These are phyloP conservation scores for Helobdella robusta DNA, from an alignment of 2,888 invertebrate genomes.

Conservation along the genomic window DNA sequence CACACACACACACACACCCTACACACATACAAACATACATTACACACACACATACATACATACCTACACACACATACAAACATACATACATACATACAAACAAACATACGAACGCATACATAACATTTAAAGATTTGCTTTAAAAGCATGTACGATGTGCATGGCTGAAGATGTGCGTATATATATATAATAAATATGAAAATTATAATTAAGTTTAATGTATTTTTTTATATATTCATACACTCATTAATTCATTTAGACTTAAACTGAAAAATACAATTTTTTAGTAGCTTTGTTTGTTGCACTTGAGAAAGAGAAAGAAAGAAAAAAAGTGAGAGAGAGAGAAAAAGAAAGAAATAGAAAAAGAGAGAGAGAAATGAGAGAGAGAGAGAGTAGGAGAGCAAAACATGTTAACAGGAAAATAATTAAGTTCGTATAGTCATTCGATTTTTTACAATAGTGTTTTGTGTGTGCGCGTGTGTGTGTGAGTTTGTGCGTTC, in stretches of 20 bases:
- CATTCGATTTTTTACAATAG: too few species aligned
- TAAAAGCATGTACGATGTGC: too few species aligned
- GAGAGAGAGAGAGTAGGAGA: slow-evolving; percentile 1
- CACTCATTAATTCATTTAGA: neutral
- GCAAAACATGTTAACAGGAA: neutral
- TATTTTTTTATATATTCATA: neutral
- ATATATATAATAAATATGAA: neutral
- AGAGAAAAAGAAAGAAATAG: neutral
- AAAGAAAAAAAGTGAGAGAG: neutral
- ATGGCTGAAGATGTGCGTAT: too few species aligned
- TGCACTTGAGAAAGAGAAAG: neutral
- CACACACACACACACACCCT: neutral
- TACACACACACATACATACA: neutral
- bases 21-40: neutral
- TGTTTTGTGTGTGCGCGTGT: too few species aligned
- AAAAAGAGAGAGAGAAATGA: neutral
- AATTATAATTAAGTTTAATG: too few species aligned
- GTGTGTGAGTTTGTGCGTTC: too few species aligned
- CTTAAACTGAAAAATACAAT: too few species aligned
- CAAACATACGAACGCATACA: neutral
- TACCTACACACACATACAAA: neutral
- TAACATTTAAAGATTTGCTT: slow-evolving; percentile 3
- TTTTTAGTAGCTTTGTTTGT: too few species aligned
- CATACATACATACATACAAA: neutral
- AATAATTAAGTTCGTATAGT: too few species aligned